phyloP scores from a whole-genome alignment of 2,888 invertebrate species.

The Dryobota labecula region DNA sequence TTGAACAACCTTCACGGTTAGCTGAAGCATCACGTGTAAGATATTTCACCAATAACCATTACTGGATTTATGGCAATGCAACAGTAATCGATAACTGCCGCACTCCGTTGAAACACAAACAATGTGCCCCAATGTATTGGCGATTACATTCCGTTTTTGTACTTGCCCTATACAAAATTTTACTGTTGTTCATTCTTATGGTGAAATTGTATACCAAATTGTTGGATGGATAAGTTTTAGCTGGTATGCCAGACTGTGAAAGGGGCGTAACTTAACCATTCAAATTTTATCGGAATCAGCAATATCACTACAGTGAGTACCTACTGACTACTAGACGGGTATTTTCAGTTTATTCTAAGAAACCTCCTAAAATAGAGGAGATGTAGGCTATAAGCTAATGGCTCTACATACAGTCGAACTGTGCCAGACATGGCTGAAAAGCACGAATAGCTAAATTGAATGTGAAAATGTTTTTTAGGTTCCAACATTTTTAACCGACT shows the following conservation, averaged over 20 bases:
- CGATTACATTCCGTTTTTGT: conserved; percentile 52
- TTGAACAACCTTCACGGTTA: conserved; percentile 62
- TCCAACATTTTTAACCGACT: too few species aligned
- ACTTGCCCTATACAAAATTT: conserved; percentile 19
- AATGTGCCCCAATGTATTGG: conserved; percentile 49
- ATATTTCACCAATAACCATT: conserved; percentile 76
- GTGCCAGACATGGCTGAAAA: conserved; percentile 1
- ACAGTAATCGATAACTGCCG: conserved; percentile 73
- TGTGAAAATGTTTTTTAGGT: neutral
- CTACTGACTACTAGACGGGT: neutral
- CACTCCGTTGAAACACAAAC: conserved; percentile 56
- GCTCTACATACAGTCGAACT: neutral
- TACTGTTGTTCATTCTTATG: conserved; percentile 7
- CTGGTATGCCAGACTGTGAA: neutral
- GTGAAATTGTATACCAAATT: neutral
- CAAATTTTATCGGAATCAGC: neutral
- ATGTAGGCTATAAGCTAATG: neutral
- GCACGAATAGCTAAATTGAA: neutral
- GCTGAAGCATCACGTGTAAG: conserved; percentile 68
- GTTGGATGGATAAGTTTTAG: neutral
- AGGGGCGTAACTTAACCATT: neutral
- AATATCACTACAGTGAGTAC: neutral
- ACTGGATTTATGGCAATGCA: conserved; percentile 74
- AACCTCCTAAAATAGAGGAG: neutral
- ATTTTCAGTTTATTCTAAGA: conserved; percentile 20